Evolutionary conservation across 2,888 invertebrate species (phyloP).

Genomic region (Aphodius granarius): DNA sequence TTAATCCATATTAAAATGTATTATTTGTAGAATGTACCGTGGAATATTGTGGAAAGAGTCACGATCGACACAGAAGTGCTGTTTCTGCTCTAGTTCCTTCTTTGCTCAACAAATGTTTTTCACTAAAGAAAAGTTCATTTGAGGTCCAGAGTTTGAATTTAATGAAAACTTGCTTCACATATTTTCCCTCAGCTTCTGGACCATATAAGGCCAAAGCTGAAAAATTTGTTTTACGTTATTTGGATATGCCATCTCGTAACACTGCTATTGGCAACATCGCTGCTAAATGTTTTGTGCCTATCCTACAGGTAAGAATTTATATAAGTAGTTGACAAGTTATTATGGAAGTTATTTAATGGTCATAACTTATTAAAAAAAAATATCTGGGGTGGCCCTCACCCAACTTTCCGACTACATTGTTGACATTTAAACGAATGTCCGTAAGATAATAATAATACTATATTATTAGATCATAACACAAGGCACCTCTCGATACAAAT

Average conservation of each 20-base stretch:
- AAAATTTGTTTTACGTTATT: background rate
- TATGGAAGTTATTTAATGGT: no score
- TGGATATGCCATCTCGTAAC: background rate
- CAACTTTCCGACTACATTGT: no score
- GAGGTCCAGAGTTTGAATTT: background rate
- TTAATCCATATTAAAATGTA: background rate
- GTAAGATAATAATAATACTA: no score
- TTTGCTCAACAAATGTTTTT: background rate
- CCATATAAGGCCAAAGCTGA: background rate
- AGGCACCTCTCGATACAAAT: no score
- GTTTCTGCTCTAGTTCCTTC: background rate
- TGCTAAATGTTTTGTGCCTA: background rate
- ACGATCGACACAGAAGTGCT: background rate
- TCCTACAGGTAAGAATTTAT: background rate
- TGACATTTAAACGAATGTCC: no score
- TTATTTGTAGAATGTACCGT: background rate
- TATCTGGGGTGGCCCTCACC: no score
- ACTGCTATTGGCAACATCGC: background rate
- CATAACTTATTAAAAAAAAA: no score
- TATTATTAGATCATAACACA: no score
- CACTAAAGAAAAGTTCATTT: background rate
- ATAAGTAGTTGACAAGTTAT: no score
- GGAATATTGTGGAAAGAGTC: background rate
- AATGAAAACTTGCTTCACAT: background rate
- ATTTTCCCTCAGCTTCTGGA: background rate